Base-by-base conservation (phyloP, 2,113 vertebrate species). In the Chaetura pelagica region DNA sequence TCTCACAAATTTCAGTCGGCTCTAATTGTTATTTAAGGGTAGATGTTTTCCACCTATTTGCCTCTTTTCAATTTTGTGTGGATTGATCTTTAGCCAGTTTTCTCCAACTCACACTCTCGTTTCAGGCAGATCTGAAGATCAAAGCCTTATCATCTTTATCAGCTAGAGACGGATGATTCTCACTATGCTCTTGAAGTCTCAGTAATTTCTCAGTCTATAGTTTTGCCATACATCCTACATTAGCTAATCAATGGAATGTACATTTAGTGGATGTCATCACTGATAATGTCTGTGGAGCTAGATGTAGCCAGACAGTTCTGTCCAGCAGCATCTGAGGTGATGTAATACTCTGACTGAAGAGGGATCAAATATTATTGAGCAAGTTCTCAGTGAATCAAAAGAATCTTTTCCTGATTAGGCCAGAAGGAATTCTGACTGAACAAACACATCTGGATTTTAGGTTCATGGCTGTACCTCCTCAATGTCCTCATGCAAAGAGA, bases 1-100 rank as follows among this genome's bases (percentile, higher is more conserved):
- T 78, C 57, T 86, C 48, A 79, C 10, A 64, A 72, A 81, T 95
- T 90, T 81, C 59, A 61, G 49, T 84, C 30, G 38, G 8, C 35
- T 84, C 16, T 78, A 63, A 72, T 51, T 79, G 54, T 73, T 89
- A 38, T 85, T 87, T 87, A 79, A 87, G 19, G 15, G 12, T 72
- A 61, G 44, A 64, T 66, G 8, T 75, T 96, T 89, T 64, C 51
- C 44, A 66, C 8, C 15, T 69, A 66, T 80, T 79, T 4, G 1
- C 52, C 6, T 82, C 26, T 68, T 42, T 69, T 38, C 51, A 12
- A 55, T 90, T 78, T 93, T 87, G 26, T 42, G 81, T 80, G 35
- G 42, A 63, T 22, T 91, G 84, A 80, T 91, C 55, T 93, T 90
- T 38, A 80, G 59, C 84, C 71, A 94, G 55, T 71, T 90, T 94